phyloP scores from a whole-genome alignment of 2,113 vertebrate species.

The Fregetta grallaria region DNA sequence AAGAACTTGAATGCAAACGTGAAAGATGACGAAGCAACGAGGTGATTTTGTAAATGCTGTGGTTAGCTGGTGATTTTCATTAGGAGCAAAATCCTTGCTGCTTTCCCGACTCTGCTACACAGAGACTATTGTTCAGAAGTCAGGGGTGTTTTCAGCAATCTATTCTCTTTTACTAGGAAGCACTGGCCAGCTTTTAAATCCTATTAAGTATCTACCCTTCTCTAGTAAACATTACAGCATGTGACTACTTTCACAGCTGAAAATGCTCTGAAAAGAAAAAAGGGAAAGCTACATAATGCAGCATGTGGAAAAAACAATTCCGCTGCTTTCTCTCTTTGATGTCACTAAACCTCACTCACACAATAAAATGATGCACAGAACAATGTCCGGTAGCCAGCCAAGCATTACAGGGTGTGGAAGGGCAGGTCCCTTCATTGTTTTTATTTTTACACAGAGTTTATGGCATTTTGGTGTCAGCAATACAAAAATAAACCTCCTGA shows the following conservation, averaged over 20 bases:
- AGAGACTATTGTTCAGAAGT: background rate
- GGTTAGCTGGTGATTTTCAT: background rate
- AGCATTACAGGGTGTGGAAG: background rate
- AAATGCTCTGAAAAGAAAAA: background rate
- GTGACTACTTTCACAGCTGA: constrained; percentile 24
- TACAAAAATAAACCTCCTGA: constrained; percentile 14
- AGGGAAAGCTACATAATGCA: constrained; percentile 26
- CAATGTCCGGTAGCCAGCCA: constrained; percentile 11
- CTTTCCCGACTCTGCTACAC: background rate
- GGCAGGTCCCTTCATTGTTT: background rate
- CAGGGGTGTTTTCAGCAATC: background rate
- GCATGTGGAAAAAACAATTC: background rate
- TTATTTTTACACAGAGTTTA: constrained; percentile 24
- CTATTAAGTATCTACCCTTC: constrained; percentile 1
- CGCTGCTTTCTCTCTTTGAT: constrained; percentile 50
- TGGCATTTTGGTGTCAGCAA: constrained; percentile 7
- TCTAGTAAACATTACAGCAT: background rate
- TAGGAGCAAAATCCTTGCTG: background rate
- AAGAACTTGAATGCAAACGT: background rate
- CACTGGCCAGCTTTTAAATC: background rate
- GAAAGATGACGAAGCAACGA: background rate
- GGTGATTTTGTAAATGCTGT: background rate
- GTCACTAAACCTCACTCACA: constrained; percentile 29
- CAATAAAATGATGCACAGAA: constrained; percentile 20
- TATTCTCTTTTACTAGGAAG: background rate